These are phyloP conservation scores for Macrotis lagotis DNA, from an alignment of 2,113 vertebrate genomes.

Conservation along the genomic window DNA sequence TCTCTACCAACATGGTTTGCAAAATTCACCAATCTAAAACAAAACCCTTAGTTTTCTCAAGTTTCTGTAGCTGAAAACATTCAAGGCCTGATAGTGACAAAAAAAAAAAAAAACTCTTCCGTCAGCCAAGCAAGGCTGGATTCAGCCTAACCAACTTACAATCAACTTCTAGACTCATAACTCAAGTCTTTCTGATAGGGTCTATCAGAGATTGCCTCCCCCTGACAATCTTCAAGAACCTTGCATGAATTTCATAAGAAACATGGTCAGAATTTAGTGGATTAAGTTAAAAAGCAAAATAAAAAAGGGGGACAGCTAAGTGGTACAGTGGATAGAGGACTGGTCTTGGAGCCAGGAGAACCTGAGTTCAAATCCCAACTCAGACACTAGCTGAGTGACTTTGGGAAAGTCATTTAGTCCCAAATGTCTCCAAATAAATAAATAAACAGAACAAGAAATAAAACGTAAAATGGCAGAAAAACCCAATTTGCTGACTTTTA, in stretches of 20 bases:
- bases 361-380: background rate
- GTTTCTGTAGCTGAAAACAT: background rate
- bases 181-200: background rate
- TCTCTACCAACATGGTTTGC: background rate
- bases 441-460: background rate
- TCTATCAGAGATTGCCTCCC: background rate
- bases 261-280: background rate
- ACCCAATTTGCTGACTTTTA: background rate
- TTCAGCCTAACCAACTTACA: background rate
- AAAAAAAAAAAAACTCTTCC: background rate
- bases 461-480: background rate
- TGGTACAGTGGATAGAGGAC: background rate
- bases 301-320: background rate
- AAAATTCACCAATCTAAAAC: background rate
- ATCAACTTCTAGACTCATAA: background rate
- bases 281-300: background rate
- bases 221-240: background rate
- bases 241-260: background rate
- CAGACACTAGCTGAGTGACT: background rate
- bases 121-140: background rate
- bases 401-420: background rate
- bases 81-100: background rate
- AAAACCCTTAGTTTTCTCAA: background rate
- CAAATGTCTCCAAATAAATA: background rate
- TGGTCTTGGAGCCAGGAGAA: background rate